Percentiles rank a stretch among this genome's conserved stretches.
Conservation (phyloP, 2,888 invertebrate species). For the Ceratothoa steindachneri region DNA sequence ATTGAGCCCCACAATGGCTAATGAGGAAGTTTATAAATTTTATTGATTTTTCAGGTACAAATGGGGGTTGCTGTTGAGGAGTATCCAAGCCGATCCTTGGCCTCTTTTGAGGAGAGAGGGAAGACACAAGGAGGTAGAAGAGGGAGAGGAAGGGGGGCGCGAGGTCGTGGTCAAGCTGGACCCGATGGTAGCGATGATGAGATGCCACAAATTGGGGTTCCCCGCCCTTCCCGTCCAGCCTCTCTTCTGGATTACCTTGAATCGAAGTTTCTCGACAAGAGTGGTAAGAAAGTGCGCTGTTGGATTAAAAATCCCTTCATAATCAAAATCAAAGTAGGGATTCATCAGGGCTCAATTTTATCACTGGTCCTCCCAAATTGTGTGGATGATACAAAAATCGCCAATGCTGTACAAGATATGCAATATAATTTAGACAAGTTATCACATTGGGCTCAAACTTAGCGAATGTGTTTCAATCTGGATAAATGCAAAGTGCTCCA, state of each 20-base stretch:
- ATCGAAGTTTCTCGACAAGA: conserved; percentile 29
- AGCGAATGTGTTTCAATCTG: too few species aligned
- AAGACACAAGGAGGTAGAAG: conserved; percentile 11
- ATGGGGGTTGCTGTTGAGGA: neutral
- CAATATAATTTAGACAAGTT: too few species aligned
- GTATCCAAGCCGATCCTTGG: neutral
- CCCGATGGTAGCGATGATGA: conserved; percentile 38
- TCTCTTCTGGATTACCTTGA: conserved; percentile 40
- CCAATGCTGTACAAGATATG: too few species aligned
- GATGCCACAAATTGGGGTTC: conserved; percentile 24
- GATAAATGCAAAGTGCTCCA: too few species aligned
- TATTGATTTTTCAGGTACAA: neutral
- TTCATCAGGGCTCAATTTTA: too few species aligned
- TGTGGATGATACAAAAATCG: too few species aligned
- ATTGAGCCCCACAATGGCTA: too few species aligned
- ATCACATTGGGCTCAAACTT: too few species aligned
- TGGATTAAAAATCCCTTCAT: too few species aligned
- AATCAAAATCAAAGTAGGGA: too few species aligned
- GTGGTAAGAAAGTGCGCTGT: conserved; percentile 8
- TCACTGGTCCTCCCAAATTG: too few species aligned
- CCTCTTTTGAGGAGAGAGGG: neutral
- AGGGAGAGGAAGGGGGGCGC: conserved; percentile 22
- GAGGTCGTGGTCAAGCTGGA: conserved; percentile 23
- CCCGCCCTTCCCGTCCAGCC: conserved; percentile 36
- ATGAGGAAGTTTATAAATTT: too few species aligned